Base-by-base conservation (phyloP, 92 coral and sea anemone genomes). In the Epizoanthus illoricatus region DNA sequence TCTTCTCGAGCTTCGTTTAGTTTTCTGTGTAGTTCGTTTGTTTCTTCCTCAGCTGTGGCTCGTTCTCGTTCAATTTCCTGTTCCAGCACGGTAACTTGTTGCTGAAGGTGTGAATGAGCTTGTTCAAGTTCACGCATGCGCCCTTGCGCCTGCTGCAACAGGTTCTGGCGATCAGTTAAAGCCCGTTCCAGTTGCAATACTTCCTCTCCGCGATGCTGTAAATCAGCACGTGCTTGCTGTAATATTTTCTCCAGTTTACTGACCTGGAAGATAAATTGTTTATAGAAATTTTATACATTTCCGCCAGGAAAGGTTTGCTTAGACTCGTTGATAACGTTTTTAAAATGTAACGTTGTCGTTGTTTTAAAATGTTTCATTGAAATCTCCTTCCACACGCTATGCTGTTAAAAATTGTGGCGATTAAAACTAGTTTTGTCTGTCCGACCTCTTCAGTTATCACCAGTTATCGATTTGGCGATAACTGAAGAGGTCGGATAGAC, bases 51-150 rank as follows among this genome's bases (percentile, higher is more conserved):
- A 1, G 95, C 84, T 0, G 94, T 89, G 84, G 90, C 88, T 49
- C 97, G 81, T 69, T 97, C 98, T n/a, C 94, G 88, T 59, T 81
- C 82, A 28, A 97, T 71, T 82, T 97, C 99, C 65, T 91, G 91
- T 58, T 93, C 97, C 58, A 97, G 65, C 60, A 93, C 84, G 16
- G 90, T 79, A 19, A 92, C 92, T 85, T 97, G 98, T 49, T 93
- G 99, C 69, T 97, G 94, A 7, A 93, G 90, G 62, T 92, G 93
- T 1, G 93, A 67, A 45, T 92, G 92, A 5, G 92, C 86, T 54
- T 88, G 92, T 71, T 97, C 98, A 63, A 90, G 67, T 69, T 93
- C 98, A 24, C 90, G 85, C 66, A 84, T 70, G 65, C 94, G 94
- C 74, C 84, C 89, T 39, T 91, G 91, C 41, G 94, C 90, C 71